Evolutionary conservation across 2,113 vertebrate species (phyloP), one percentile per base, ranked within the genome.

Genomic region (Gymnorhina tibicen): DNA sequence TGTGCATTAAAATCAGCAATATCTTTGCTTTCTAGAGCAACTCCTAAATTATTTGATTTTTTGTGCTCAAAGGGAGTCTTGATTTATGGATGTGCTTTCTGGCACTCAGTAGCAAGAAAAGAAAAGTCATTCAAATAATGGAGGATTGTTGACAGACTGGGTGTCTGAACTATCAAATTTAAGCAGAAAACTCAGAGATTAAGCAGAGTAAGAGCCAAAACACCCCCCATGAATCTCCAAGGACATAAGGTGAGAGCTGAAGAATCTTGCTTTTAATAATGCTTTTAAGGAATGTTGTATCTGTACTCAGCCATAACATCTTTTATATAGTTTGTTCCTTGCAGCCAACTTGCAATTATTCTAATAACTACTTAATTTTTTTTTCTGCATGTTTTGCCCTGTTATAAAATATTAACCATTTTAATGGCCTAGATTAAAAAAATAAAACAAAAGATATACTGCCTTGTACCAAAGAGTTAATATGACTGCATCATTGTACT

Each of bases 61-160:
- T 64, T 83, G 47, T 91, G 53, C 69, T 94, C 53, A 82, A 7
- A 92, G 73, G 52, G 13, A 82, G 20, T 73, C 56, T 87, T 91
- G 80, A 91, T 95, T 95, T 95, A 95, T 60, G 19, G 32, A 78
- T 79, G 44, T 69, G 41, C 33, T 89, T 89, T 92, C 64, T 81
- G 56, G 30, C 6, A 9, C 28, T 87, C 41, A 23, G 22, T 68
- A 83, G 39, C 13, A 81, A 75, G 69, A 67, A 86, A 75, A 60
- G 16, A 35, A 91, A 86, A 95, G 49, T 67, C 24, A 33, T 86
- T 37, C 50, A 74, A 92, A 70, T 86, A 88, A 75, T 11, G 13
- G 27, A 44, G 14, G 15, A 52, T 11, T 91, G 35, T 75, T 87
- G 80, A 87, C 66, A 79, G 87, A 26, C 19, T 47, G 23, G 17